A percentile compares a stretch with the other conserved stretches of the same genome.
Evolutionary conservation across 2,888 invertebrate genomes (phyloP).

Genomic region (Hoplodrina blanda): DNA sequence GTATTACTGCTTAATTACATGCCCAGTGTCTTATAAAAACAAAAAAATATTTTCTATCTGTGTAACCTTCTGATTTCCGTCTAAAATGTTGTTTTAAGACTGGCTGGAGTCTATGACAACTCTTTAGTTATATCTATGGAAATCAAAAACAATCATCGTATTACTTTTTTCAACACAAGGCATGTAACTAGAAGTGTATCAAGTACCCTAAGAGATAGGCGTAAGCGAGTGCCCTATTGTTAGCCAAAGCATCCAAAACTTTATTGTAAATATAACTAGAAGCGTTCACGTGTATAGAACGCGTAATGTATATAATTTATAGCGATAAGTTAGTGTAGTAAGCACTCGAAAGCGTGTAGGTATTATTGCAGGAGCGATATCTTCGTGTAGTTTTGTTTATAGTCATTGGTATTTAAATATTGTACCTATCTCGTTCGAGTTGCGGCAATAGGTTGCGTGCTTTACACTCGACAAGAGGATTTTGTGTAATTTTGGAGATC

Average conservation of each 20-base stretch:
- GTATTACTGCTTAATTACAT: conserved; percentile 4
- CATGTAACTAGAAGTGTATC: conserved; percentile 9
- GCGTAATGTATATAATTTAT: conserved; percentile 74
- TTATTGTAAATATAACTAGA: conserved; percentile 86
- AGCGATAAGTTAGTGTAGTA: conserved; percentile 66
- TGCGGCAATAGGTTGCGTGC: conserved; percentile 48
- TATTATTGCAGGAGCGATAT: conserved; percentile 59
- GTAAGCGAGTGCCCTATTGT: conserved; percentile 80
- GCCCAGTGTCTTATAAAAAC: neutral
- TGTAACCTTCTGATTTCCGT: neutral
- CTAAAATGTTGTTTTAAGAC: conserved; percentile 30
- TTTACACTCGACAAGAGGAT: conserved; percentile 38
- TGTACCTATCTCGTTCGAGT: conserved; percentile 42
- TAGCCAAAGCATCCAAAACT: conserved; percentile 89
- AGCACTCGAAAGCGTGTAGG: conserved; percentile 59
- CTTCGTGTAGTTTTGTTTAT: conserved; percentile 56
- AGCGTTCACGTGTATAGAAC: conserved; percentile 70
- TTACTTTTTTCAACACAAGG: neutral
- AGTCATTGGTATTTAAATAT: conserved; percentile 61
- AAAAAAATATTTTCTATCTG: neutral
- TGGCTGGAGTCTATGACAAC: conserved; percentile 50
- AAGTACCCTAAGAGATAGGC: conserved; percentile 62
- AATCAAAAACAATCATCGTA: neutral
- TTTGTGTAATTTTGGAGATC: conserved; percentile 26
- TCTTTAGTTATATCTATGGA: neutral